A percentile compares a stretch with the other conserved stretches of the same genome.
phyloP scores from a whole-genome alignment of 2,888 invertebrate genomes.

The Nineta flava region DNA sequence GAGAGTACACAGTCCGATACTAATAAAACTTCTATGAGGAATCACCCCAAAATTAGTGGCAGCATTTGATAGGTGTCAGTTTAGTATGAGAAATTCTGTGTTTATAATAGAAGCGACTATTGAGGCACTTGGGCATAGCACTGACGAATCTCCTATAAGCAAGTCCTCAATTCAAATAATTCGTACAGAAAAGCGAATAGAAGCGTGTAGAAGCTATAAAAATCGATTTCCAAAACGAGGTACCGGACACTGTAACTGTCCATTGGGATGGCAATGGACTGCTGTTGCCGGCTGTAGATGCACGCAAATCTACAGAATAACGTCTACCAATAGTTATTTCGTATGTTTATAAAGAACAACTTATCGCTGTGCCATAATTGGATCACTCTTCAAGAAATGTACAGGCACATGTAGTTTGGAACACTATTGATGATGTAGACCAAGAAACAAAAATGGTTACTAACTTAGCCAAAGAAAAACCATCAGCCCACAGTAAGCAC shows the following conservation, averaged over 20 bases:
- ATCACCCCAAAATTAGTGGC: no score
- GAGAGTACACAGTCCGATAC: no score
- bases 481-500: not conserved
- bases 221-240: slow-evolving; percentile 18
- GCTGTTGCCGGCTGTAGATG: slow-evolving; percentile 17
- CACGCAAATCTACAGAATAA: no score
- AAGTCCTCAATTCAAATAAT: slow-evolving; percentile 16
- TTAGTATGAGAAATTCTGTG: not conserved
- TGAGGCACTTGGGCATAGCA: slow-evolving; percentile 12
- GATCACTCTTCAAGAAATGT: slow-evolving; percentile 13
- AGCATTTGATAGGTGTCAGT: no score
- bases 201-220: slow-evolving; percentile 17
- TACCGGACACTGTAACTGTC: slow-evolving; percentile 18
- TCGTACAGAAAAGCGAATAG: slow-evolving; percentile 11
- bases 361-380: not conserved
- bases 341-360: not conserved
- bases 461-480: no score
- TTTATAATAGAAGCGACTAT: slow-evolving; percentile 9
- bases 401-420: slow-evolving; percentile 15
- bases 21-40: no score
- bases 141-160: slow-evolving; percentile 15
- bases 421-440: slow-evolving; percentile 6
- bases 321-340: not conserved
- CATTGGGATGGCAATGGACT: slow-evolving; percentile 22
- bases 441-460: not conserved